These are phyloP conservation scores for Clunio marinus DNA, from an alignment of 2,888 invertebrate species.

Conservation along the genomic window DNA sequence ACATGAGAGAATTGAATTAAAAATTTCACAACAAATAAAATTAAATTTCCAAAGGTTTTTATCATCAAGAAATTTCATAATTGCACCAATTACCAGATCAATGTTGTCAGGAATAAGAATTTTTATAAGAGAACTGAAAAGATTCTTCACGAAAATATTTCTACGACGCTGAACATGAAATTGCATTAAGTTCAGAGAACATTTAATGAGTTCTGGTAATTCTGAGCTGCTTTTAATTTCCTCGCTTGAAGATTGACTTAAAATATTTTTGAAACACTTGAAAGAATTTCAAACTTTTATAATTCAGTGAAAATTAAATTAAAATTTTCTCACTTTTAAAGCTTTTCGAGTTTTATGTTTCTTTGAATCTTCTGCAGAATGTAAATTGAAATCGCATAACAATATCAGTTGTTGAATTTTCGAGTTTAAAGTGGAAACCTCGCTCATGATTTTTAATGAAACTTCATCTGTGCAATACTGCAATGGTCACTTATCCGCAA, in stretches of 20 bases:
- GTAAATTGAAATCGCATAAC: background rate
- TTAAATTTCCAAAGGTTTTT: conserved; percentile 52
- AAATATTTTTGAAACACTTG: background rate
- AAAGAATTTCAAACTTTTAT: background rate
- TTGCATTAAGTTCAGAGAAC: background rate
- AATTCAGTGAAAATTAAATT: background rate
- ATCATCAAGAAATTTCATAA: conserved; percentile 46
- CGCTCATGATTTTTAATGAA: no score
- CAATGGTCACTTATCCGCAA: no score
- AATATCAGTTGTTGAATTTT: background rate
- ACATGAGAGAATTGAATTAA: conserved; percentile 45
- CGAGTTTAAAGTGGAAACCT: no score
- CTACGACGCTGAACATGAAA: background rate
- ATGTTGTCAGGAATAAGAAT: background rate
- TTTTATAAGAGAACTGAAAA: background rate
- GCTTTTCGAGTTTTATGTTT: background rate
- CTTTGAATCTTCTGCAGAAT: background rate
- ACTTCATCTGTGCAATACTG: no score
- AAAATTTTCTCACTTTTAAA: background rate
- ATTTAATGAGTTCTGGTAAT: background rate
- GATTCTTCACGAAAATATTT: no score
- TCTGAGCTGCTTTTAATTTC: no score
- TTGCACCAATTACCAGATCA: background rate
- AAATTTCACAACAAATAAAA: conserved; percentile 48
- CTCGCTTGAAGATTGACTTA: no score